Conservation (phyloP, 2,797 vertebrate genomes). For the Sardinella longiceps region DNA sequence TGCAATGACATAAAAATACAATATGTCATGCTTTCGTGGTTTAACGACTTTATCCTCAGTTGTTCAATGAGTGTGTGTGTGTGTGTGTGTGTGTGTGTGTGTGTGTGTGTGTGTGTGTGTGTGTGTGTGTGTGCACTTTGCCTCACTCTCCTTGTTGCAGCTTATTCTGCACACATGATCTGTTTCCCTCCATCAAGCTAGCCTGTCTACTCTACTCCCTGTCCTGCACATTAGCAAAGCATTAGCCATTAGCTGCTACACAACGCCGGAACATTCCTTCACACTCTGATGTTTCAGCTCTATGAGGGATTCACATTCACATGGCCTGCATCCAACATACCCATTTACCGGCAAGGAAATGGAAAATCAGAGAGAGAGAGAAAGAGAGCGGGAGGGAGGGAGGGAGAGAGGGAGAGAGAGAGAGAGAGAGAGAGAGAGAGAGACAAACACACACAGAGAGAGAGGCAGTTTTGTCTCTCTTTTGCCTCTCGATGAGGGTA, state of each 20-base stretch:
- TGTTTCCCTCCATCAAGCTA: not conserved
- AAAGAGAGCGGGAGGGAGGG: not conserved
- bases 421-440: too few relatives aligned
- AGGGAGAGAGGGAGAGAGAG: not conserved
- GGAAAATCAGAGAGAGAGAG: not conserved
- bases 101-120: too few relatives aligned
- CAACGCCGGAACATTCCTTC: not conserved
- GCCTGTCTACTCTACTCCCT: not conserved
- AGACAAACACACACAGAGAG: too few relatives aligned
- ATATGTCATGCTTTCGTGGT: not conserved
- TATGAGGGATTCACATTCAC: not conserved
- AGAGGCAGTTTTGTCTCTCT: not conserved
- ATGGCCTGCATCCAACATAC: constrained; percentile 3
- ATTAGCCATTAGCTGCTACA: constrained; percentile 15
- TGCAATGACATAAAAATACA: not conserved
- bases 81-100: not conserved
- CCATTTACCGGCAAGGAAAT: not conserved
- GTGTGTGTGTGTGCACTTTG: not conserved
- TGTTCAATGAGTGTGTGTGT: not conserved
- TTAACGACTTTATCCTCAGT: not conserved
- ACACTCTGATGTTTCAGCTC: not conserved
- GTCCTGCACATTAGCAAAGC: not conserved
- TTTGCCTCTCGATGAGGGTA: not conserved
- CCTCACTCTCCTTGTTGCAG: not conserved
- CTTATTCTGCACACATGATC: not conserved